These are phyloP conservation scores for Prionace glauca DNA, from an alignment of 2,797 vertebrate genomes.

Conservation along the genomic window DNA sequence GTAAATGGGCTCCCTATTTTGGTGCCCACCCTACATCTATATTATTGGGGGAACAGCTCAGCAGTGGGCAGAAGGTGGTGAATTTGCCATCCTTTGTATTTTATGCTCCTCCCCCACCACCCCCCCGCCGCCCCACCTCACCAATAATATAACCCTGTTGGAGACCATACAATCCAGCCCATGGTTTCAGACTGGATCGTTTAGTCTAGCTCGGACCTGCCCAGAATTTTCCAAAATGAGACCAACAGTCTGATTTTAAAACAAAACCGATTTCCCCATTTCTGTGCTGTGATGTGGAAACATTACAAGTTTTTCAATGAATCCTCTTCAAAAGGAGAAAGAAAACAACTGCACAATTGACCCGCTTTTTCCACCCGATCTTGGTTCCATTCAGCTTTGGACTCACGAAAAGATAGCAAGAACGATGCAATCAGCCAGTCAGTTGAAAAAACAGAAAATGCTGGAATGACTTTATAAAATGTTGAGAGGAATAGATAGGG, in stretches of 20 bases:
- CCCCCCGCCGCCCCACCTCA: no score
- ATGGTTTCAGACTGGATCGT: neutral
- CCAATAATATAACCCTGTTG: no score
- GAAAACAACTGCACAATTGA: neutral
- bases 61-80: no score
- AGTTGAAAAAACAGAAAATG: neutral
- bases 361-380: neutral
- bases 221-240: neutral
- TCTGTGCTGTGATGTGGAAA: neutral
- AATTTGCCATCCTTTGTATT: no score
- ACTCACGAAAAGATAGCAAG: neutral
- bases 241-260: neutral
- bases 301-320: neutral
- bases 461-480: no score
- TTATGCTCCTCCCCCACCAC: no score
- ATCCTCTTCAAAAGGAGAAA: neutral
- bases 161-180: no score
- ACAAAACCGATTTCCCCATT: neutral
- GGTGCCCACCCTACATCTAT: no score
- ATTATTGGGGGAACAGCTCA: no score
- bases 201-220: neutral
- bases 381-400: neutral
- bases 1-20: no score
- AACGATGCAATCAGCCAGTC: neutral
- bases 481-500: no score